Evolutionary conservation across 2,797 vertebrate species (phyloP).

Genomic region (Meriones psammophilus): DNA sequence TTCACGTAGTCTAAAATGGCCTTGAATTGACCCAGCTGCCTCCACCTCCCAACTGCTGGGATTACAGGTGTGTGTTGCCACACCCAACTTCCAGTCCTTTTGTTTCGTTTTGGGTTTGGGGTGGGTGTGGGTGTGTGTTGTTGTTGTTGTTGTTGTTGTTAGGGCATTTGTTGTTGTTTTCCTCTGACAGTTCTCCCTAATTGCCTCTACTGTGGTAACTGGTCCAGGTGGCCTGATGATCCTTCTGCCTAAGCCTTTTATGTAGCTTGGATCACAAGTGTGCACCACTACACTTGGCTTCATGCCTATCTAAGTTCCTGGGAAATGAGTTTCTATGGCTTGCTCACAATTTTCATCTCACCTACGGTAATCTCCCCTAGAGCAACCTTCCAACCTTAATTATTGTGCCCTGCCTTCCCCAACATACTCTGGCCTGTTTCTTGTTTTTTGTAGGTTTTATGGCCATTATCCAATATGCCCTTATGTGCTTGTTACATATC

Average conservation of each 20-base stretch:
- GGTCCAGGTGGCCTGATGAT: background rate
- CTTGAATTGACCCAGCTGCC: background rate
- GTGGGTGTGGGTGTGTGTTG: too few relatives aligned
- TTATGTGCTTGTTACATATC: background rate
- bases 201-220: background rate
- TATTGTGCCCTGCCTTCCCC: background rate
- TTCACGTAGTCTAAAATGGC: background rate
- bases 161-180: background rate
- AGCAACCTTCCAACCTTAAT: background rate
- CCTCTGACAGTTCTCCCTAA: background rate
- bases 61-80: background rate
- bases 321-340: background rate
- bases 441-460: background rate
- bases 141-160: background rate
- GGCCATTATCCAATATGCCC: constrained; percentile 7
- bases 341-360: constrained; percentile 12
- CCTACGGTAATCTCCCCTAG: background rate
- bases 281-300: background rate
- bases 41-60: background rate
- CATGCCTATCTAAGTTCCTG: background rate
- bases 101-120: background rate
- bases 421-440: background rate
- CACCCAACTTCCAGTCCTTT: background rate
- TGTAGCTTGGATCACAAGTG: background rate
- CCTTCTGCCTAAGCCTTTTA: background rate